phyloP scores from a whole-genome alignment of 2,797 vertebrate genomes.

The Sebastes cheni region DNA sequence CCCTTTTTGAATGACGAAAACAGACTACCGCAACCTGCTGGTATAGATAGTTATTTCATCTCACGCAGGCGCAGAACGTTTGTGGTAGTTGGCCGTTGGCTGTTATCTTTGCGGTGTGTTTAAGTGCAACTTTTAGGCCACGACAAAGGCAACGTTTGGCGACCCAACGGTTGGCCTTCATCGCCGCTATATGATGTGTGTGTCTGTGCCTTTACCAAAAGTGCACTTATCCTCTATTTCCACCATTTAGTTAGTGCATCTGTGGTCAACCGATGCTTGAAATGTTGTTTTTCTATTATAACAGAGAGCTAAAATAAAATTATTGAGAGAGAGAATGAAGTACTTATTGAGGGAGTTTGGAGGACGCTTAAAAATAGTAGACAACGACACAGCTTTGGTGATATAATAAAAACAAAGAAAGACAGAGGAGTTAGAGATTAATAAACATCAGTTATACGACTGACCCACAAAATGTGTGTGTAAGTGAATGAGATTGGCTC shows the following conservation, averaged over 20 bases:
- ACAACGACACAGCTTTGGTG: slow-evolving; percentile 7
- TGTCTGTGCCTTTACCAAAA: background rate
- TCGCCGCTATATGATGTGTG: no score
- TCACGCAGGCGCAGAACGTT: no score
- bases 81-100: no score
- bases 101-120: no score
- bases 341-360: background rate
- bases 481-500: slow-evolving; percentile 24
- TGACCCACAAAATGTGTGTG: slow-evolving; percentile 11
- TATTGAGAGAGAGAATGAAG: background rate
- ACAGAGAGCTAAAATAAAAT: background rate
- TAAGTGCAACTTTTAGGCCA: no score
- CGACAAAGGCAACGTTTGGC: no score
- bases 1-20: no score
- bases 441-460: slow-evolving; percentile 27
- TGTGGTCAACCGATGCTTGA: background rate
- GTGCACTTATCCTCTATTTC: background rate
- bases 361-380: slow-evolving; percentile 20
- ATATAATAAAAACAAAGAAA: slow-evolving; percentile 28
- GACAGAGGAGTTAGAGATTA: slow-evolving; percentile 26
- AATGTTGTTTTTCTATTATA: background rate
- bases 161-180: no score
- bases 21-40: no score
- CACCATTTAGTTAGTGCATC: background rate
- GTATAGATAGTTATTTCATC: no score